These are phyloP conservation scores for Lathronympha strigana DNA, from an alignment of 2,888 invertebrate species.

Conservation along the genomic window DNA sequence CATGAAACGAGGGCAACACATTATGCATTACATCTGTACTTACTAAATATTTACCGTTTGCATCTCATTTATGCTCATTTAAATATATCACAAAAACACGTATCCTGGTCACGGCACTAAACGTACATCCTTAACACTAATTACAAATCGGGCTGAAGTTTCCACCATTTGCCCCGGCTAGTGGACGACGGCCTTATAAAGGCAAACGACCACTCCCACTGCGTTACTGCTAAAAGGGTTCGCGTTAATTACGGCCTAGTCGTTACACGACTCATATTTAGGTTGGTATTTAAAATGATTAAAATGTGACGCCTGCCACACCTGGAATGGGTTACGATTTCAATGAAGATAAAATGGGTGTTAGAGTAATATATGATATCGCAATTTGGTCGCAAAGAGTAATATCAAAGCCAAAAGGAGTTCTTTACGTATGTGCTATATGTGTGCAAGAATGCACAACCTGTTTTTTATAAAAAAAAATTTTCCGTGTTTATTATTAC, in stretches of 20 bases:
- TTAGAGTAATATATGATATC: not conserved
- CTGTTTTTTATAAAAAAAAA: too few species aligned
- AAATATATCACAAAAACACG: not conserved
- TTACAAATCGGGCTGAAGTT: conserved; percentile 23
- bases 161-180: conserved; percentile 12
- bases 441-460: too few species aligned
- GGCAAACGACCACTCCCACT: conserved; percentile 70
- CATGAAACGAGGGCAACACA: too few species aligned
- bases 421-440: too few species aligned
- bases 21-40: too few species aligned
- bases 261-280: conserved; percentile 46
- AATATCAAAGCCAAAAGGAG: too few species aligned
- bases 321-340: conserved; percentile 13
- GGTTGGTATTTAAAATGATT: conserved; percentile 54
- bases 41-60: too few species aligned
- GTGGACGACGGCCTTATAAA: conserved; percentile 56
- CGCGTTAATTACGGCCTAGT: conserved; percentile 72
- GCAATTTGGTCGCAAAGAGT: too few species aligned
- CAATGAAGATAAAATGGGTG: not conserved
- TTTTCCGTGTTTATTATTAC: too few species aligned
- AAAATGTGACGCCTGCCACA: conserved; percentile 41
- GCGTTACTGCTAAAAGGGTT: conserved; percentile 69
- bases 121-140: conserved; percentile 7
- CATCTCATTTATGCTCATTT: too few species aligned
- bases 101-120: conserved; percentile 17